Evolutionary conservation across 2,888 invertebrate genomes (phyloP), one percentile per base, ranked within the genome.

Genomic region (Harpagoxenus sublaevis): DNA sequence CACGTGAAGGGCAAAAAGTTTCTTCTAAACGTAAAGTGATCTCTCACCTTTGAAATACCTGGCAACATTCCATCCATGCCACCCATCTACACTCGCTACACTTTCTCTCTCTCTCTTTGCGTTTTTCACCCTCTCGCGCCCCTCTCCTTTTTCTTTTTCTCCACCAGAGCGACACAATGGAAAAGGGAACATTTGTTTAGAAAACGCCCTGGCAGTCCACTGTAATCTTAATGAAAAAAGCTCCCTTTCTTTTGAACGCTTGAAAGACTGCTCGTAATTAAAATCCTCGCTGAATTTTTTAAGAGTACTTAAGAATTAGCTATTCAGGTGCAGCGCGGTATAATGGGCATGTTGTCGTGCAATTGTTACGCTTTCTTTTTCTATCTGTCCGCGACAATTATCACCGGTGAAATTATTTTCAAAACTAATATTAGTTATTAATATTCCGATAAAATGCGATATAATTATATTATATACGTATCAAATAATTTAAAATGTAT

Each of bases 31-130:
- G 84, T 84, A 86, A 88, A 90, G 89, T 90, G 90, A 85, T 90
- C 90, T 88, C 87, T 90, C 88, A 88, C 87, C 88, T 90, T 89
- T 90, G 81, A 90, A 90, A 88, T 85, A 86, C 83, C 81, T 75
- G 75, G 78, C 85, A 84, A 84, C 81, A 85, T 88, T 88, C 83
- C 71, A 71, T 79, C 87, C 85, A 78, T 74, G 71, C 82, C 63
- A 62, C 66, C 82, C 82, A 57, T 57, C 84, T 70, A 77, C 84
- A 83, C 63, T 31, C 28, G 39, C 42, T 74, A 28, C 66, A 83
- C 83, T 78, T 79, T 78, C 55, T 62, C 35, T n/a, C 15, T 28
- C 12, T 39, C n/a, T 51, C 51, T 78, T 45, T 15, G 15, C 18
- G 63, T 78, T 78, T 88, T 88, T 84, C 85, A 63, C 77, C 79